Evolutionary conservation across 2,888 invertebrate genomes (phyloP).

Genomic region (Nymphalis polychloros): DNA sequence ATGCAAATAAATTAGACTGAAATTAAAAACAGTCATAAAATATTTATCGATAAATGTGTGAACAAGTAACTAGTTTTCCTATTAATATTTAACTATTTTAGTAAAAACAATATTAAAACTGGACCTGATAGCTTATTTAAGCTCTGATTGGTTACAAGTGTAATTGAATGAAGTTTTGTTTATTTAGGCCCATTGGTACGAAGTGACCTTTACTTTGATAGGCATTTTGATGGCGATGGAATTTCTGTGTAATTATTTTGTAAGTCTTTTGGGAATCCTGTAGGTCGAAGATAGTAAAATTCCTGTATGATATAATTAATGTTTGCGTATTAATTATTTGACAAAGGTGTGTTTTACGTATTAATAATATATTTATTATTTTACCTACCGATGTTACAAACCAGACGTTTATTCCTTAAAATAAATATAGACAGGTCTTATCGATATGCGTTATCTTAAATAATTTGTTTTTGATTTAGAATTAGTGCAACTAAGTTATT

Average conservation of each 20-base stretch:
- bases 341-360: neutral
- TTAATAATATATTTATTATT: neutral
- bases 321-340: neutral
- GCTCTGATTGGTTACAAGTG: conserved; percentile 50
- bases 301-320: neutral
- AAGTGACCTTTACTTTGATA: conserved; percentile 43
- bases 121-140: conserved; percentile 40
- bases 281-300: conserved; percentile 3
- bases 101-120: conserved; percentile 31
- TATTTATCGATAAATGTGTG: too few species aligned
- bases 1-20: too few species aligned
- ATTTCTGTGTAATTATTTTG: conserved; percentile 24
- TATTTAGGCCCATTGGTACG: conserved; percentile 53
- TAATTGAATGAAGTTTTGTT: conserved; percentile 58
- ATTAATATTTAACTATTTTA: neutral
- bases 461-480: too few species aligned
- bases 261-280: conserved; percentile 19
- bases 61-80: neutral
- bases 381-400: too few species aligned
- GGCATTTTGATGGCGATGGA: conserved; percentile 31
- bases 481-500: too few species aligned
- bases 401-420: too few species aligned
- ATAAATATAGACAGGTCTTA: too few species aligned
- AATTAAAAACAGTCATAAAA: too few species aligned
- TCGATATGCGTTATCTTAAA: too few species aligned